phyloP scores from a whole-genome alignment of 1,140 invertebrate species.

The Leptoteleia sp. region DNA sequence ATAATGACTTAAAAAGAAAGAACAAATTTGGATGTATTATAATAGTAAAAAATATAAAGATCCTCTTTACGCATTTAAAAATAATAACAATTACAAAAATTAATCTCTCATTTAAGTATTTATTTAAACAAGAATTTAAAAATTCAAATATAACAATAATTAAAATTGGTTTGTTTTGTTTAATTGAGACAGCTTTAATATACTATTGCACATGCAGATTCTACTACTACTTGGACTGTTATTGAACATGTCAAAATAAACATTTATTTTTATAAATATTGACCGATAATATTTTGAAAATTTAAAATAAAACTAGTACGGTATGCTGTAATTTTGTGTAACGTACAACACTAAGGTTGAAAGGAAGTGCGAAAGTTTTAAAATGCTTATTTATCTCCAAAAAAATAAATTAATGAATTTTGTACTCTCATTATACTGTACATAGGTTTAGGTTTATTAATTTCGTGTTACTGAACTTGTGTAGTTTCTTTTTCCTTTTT shows the following conservation, averaged over 20 bases:
- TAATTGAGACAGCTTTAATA: not conserved
- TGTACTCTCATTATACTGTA: conserved; percentile 2
- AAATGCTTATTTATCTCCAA: conserved; percentile 8
- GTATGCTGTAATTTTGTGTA: conserved; percentile 12
- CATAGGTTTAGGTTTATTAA: conserved; percentile 1
- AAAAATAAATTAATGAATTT: not conserved
- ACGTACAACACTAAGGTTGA: conserved; percentile 16
- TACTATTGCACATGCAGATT: not conserved
- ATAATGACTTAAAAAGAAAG: too few relatives aligned
- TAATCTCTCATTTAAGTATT: too few relatives aligned
- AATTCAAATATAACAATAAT: too few relatives aligned
- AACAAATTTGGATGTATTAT: too few relatives aligned
- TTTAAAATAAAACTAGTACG: conserved; percentile 16
- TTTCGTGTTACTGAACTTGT: not conserved
- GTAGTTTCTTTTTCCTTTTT: not conserved
- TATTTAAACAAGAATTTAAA: too few relatives aligned
- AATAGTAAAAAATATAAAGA: too few relatives aligned
- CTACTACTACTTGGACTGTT: conserved; percentile 22
- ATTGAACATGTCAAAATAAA: conserved; percentile 12
- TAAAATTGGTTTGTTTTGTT: too few relatives aligned
- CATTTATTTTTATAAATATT: conserved; percentile 60
- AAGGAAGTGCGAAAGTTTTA: conserved; percentile 32
- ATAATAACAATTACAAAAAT: too few relatives aligned
- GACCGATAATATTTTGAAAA: conserved; percentile 28
- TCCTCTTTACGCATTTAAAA: too few relatives aligned